These are phyloP conservation scores for Enteromius mattozi DNA, from an alignment of 2,797 vertebrate species.

Conservation along the genomic window DNA sequence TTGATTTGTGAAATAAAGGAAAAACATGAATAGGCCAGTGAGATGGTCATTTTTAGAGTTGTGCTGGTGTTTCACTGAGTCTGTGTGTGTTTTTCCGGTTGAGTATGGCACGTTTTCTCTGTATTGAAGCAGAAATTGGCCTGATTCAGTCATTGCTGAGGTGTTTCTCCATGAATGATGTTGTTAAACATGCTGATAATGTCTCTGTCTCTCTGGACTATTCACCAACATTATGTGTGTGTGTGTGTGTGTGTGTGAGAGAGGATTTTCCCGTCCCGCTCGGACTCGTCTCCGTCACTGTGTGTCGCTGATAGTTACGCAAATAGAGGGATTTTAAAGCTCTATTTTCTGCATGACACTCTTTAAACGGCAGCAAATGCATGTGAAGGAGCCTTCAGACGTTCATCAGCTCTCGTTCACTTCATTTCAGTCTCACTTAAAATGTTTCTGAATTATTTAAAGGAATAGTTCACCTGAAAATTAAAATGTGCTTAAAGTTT, in stretches of 20 bases:
- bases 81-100: not conserved
- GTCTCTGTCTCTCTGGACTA: not conserved
- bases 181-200: not conserved
- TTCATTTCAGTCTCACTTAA: not conserved
- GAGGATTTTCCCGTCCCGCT: not conserved
- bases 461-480: not conserved
- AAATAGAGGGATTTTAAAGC: constrained; percentile 79
- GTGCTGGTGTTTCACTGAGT: not conserved
- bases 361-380: constrained; percentile 55
- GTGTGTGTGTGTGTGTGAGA: not conserved
- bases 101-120: not conserved
- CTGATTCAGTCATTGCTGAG: constrained; percentile 64
- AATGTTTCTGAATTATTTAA: not conserved
- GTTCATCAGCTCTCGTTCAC: not conserved
- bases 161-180: not conserved
- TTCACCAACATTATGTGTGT: not conserved
- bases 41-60: not conserved
- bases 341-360: constrained; percentile 77
- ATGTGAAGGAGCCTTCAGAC: constrained; percentile 55
- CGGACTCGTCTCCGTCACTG: constrained; percentile 67
- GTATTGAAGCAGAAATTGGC: not conserved
- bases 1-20: not conserved
- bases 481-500: not conserved
- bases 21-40: not conserved
- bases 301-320: constrained; percentile 80